Base-by-base conservation (phyloP, 2,797 vertebrate genomes). In the Tiaroga cobitis region DNA sequence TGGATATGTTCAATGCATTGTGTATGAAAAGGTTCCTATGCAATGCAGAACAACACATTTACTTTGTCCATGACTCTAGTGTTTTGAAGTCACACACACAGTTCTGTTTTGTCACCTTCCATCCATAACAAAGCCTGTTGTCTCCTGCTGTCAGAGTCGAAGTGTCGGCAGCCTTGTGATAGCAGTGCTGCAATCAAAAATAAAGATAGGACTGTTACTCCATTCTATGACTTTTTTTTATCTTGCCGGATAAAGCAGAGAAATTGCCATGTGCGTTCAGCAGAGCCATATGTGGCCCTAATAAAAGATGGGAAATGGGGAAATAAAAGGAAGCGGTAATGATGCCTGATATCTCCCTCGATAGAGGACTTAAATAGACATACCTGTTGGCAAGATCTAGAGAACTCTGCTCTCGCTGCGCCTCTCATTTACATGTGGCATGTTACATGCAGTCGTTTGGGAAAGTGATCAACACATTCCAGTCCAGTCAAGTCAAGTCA, bases 341-440 rank as follows among this genome's bases (percentile, higher is more conserved):
- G 51, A 68, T 86, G 77, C 70, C 75, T 70, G 63, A 77, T 80
- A 67, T 86, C 46, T 74, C 84, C 86, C 84, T 80, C 46, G 75
- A 86, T 81, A 83, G 84, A 88, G 79, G 84, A 87, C 82, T 85
- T 85, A 90, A 89, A 88, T 89, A 90, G 86, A 84, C 32, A 11
- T 90, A 90, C 89, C 89, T 90, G 78, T 87, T 89, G 89, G 87
- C 87, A 90, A 90, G 82, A 84, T 84, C 89, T 82, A 73, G 70
- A 87, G 81, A 88, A 87, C 84, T 73, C 79, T 84, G 76, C 79
- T 85, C 81, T 83, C 72, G 67, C 39, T 82, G 18, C 3, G 5
- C 59, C 81, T 76, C 80, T 49, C 81, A 87, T 87, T 88, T 86
- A 65, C 87, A 90, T 88, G 73, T 84, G 78, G 54, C 51, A 70